Percentiles rank a stretch among this genome's conserved stretches.
Evolutionary conservation across 2,888 invertebrate genomes (phyloP).

Genomic region (Meteorus colon): DNA sequence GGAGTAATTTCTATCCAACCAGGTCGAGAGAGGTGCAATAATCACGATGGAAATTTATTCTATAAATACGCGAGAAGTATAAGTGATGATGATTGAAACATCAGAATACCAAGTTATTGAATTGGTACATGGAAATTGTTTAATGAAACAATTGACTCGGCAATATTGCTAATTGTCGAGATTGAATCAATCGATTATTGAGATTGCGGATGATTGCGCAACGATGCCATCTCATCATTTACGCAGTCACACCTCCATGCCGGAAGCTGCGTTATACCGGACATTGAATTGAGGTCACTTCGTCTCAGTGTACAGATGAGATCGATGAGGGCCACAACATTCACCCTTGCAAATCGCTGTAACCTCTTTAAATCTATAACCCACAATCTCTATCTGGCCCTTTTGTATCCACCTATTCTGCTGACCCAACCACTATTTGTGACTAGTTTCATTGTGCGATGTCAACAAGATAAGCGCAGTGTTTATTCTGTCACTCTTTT

Average conservation of each 20-base stretch:
- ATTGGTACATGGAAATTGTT: too few relatives aligned
- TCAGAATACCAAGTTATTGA: too few relatives aligned
- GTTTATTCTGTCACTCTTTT: not conserved
- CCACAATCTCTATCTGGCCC: not conserved
- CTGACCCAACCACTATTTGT: conserved; percentile 18
- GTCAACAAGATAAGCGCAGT: conserved; percentile 22
- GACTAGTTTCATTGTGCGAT: conserved; percentile 20
- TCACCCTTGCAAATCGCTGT: conserved; percentile 30
- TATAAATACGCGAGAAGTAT: too few relatives aligned
- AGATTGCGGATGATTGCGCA: conserved; percentile 3
- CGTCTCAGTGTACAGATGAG: conserved; percentile 54
- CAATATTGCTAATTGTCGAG: conserved; percentile 4
- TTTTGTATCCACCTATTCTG: not conserved
- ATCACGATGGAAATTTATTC: too few relatives aligned
- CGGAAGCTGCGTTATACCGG: conserved; percentile 46
- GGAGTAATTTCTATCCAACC: too few relatives aligned
- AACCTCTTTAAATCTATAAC: not conserved
- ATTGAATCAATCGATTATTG: conserved; percentile 49
- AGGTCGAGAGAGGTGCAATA: too few relatives aligned
- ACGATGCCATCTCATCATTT: conserved; percentile 47
- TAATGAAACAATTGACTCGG: too few relatives aligned
- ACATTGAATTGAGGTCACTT: conserved; percentile 55
- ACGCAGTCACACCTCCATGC: conserved; percentile 46
- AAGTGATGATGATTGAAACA: too few relatives aligned
- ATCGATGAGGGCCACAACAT: conserved; percentile 52